phyloP scores from a whole-genome alignment of 1,140 invertebrate genomes.

The Sycophila sp. region DNA sequence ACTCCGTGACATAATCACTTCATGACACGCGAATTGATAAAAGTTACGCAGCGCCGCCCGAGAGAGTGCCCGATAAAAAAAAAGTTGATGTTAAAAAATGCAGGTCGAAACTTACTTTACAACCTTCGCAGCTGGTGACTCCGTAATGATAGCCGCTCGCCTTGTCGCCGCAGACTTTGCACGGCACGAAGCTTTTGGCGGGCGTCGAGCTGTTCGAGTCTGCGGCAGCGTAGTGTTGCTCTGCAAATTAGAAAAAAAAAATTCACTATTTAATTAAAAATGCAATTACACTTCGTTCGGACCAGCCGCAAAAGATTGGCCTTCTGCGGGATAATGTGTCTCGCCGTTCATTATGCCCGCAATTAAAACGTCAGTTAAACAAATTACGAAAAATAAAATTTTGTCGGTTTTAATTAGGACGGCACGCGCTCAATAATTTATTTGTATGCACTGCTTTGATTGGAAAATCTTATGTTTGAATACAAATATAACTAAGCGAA shows the following conservation, averaged over 20 bases:
- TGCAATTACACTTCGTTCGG: not conserved
- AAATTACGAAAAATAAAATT: too few relatives aligned
- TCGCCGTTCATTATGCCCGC: too few relatives aligned
- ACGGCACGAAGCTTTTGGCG: slow-evolving; percentile 89
- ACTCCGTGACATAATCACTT: too few relatives aligned
- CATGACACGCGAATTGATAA: too few relatives aligned
- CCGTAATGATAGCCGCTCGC: slow-evolving; percentile 99
- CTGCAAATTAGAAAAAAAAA: slow-evolving; percentile 65
- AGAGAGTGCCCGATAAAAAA: too few relatives aligned
- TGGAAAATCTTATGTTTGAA: too few relatives aligned
- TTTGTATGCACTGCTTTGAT: not conserved
- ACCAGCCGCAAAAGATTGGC: too few relatives aligned
- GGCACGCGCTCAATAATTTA: not conserved
- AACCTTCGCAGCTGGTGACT: slow-evolving; percentile 98
- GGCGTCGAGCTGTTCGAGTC: slow-evolving; percentile 80
- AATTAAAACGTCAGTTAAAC: too few relatives aligned
- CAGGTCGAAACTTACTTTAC: slow-evolving; percentile 85
- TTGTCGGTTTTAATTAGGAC: not conserved
- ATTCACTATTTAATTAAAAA: not conserved
- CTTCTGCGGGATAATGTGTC: too few relatives aligned
- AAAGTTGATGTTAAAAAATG: too few relatives aligned
- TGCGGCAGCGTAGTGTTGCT: slow-evolving; percentile 81
- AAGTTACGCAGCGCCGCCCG: too few relatives aligned
- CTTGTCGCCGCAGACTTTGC: slow-evolving; percentile 98
- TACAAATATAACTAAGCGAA: too few relatives aligned